A percentile compares a stretch with the other conserved stretches of the same genome.
Conservation (phyloP, 2,797 vertebrate genomes). For the Cheirogaleus major region DNA sequence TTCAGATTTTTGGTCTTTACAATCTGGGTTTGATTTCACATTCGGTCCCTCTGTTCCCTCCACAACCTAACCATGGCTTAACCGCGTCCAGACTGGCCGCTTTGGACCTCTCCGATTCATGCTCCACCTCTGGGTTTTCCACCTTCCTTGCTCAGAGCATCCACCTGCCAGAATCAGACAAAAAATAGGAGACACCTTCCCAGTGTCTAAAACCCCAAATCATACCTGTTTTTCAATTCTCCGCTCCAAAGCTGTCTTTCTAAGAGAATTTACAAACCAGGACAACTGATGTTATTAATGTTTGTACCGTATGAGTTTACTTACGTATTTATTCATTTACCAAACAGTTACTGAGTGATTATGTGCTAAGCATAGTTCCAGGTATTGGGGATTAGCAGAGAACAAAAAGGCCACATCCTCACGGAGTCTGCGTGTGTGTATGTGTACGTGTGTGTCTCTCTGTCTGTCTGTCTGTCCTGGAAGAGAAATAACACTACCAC, state of each 20-base stretch:
- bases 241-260: neutral
- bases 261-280: neutral
- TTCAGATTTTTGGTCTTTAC: neutral
- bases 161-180: neutral
- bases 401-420: neutral
- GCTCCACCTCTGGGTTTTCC: neutral
- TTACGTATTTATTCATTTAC: neutral
- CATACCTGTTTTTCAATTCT: neutral
- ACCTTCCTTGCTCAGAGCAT: neutral
- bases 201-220: neutral
- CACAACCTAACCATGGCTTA: too few species aligned
- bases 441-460: neutral
- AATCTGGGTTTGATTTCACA: neutral
- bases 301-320: neutral
- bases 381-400: neutral
- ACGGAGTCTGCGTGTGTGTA: neutral
- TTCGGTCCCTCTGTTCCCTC: fast-evolving
- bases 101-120: neutral
- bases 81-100: neutral
- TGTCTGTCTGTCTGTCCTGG: neutral
- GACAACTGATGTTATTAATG: neutral
- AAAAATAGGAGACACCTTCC: neutral
- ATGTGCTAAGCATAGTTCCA: too few species aligned
- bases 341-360: too few species aligned
- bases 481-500: neutral